Conservation (phyloP, 2,888 invertebrate genomes). For the Archips xylosteana region DNA sequence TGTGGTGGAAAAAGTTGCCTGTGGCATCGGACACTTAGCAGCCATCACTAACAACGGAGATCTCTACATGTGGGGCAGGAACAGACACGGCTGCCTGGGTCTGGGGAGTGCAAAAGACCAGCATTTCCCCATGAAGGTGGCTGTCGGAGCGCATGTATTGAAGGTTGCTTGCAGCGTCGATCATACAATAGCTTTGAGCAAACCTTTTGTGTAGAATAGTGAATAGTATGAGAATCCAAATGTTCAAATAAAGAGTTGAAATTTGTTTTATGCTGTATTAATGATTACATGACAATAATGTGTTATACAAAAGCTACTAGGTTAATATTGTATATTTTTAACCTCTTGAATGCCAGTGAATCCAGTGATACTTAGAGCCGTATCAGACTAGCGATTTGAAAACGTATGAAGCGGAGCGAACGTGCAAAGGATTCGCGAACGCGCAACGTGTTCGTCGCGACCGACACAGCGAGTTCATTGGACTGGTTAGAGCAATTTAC, state of each 20-base stretch:
- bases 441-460: too few species aligned
- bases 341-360: too few species aligned
- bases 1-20: constrained; percentile 87
- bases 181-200: constrained; percentile 92
- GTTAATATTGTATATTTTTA: background rate
- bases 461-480: too few species aligned
- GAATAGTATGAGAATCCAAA: background rate
- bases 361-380: too few species aligned
- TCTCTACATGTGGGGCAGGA: constrained; percentile 96
- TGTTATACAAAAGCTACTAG: constrained; percentile 13
- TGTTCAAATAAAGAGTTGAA: constrained; percentile 22
- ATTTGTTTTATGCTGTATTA: background rate
- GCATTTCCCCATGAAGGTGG: constrained; percentile 93
- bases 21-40: constrained; percentile 90
- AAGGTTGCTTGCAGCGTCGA: constrained; percentile 94
- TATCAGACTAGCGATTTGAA: too few species aligned
- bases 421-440: too few species aligned
- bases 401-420: too few species aligned
- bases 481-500: too few species aligned
- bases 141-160: constrained; percentile 91
- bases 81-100: constrained; percentile 93
- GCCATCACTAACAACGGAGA: constrained; percentile 94
- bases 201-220: constrained; percentile 86
- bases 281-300: constrained; percentile 9
- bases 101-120: constrained; percentile 93